Evolutionary conservation across 2,797 vertebrate genomes (phyloP), one percentile per base, ranked within the genome.

Genomic region (Adelosebastes latens): DNA sequence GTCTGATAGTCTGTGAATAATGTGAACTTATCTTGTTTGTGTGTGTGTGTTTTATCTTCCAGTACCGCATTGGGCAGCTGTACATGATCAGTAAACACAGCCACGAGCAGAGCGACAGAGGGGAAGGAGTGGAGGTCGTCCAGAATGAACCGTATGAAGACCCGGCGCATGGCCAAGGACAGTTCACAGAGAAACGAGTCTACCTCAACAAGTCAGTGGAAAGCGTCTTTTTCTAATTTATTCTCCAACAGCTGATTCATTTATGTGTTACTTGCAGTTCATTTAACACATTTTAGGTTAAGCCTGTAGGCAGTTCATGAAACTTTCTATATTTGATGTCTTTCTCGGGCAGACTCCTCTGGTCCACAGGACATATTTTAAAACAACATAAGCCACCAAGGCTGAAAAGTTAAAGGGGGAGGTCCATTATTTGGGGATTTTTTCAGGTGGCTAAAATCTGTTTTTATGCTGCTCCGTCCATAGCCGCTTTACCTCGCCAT

Each of bases 61-160:
- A 99, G 98, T 99, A 99, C 95, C 97, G 96, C 89, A 98, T 99
- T 27, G 98, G 98, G 46, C 98, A 99, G 93, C 96, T 99, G 90
- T 99, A 99, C 91, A 99, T 99, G 98, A 99, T 99, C 96, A 99
- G 98, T 93, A 99, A 99, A 85, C 98, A 99, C 90, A 99, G 98
- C 92, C 98, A 99, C 5, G 98, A 99, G 89, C 98, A 99, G 94
- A 99, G 98, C 2, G 97, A 99, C 74, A 96, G 97, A 66, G 98
- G 98, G 3, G 98, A 99, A 91, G 98, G 98, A 0, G 98, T 99
- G 86, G 98, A 99, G 88, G 98, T 99, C 11, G 97, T 99, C 76
- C 97, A 98, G 93, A 99, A 99, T 0, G 96, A 99, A 42, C 98
- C 98, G 22, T 99, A 96, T 5, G 97, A 97, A 67, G 98, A 99